These are phyloP conservation scores for Pitangus sulphuratus DNA, from an alignment of 2,797 vertebrate species.

Conservation along the genomic window DNA sequence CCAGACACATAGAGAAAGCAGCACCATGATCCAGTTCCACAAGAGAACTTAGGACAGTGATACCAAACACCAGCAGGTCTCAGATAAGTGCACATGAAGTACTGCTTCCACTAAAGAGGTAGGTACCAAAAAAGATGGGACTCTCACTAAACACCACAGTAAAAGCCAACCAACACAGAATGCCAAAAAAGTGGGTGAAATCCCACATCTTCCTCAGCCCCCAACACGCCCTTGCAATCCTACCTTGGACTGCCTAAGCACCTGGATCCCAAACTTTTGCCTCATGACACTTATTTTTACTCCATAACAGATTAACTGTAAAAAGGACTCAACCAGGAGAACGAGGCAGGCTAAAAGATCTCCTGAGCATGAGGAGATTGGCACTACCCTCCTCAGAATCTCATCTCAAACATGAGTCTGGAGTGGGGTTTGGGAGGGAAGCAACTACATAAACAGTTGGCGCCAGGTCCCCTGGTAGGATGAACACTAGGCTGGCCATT, in stretches of 20 bases:
- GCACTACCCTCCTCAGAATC: neutral
- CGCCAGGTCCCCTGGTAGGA: neutral
- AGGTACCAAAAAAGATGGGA: neutral
- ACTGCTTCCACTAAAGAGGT: neutral
- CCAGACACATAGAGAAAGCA: neutral
- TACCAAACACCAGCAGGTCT: neutral
- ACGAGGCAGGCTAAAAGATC: neutral
- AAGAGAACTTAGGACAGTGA: neutral
- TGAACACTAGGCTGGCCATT: neutral
- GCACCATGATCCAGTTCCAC: neutral
- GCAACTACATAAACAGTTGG: neutral
- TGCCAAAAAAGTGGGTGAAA: neutral
- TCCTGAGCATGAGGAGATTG: accelerated
- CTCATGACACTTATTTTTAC: neutral
- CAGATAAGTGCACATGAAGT: neutral
- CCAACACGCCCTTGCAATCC: neutral
- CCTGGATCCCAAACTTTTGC: neutral
- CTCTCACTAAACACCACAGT: neutral
- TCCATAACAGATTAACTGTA: neutral
- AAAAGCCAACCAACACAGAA: neutral
- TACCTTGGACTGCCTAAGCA: neutral
- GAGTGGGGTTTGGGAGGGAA: neutral
- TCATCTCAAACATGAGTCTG: neutral
- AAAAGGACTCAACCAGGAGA: neutral
- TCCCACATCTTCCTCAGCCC: neutral